Base-by-base conservation (phyloP, 2,113 vertebrate genomes). In the Tonatia bakeri region DNA sequence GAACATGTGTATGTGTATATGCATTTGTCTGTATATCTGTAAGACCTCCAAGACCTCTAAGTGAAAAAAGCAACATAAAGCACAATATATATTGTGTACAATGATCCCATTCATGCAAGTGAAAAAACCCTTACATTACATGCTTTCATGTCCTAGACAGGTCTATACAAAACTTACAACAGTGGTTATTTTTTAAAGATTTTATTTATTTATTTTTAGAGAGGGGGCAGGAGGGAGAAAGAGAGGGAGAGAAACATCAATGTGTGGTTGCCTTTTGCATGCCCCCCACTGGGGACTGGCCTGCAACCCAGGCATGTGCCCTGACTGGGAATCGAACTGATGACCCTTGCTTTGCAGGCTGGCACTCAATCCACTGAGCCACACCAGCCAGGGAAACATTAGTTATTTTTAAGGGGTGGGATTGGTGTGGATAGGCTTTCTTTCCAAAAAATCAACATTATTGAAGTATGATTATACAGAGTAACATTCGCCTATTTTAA, bases 61-160 rank as follows among this genome's bases (percentile, higher is more conserved):
- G 70, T 93, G n/a, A 89, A 81, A 86, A 90, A 61, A 52, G 7
- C 75, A 90, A 24, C 80, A 40, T 77, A 87, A 81, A 95, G 20
- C 20, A 76, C 67, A 93, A 36, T 45, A 87, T 54, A 43, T 95
- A 56, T 40, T 95, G 17, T 54, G 2, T 82, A 38, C 43, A 81
- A 59, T 54, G 5, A 86, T 86, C 43, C 59, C 38, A 67, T 79
- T 87, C 92, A 75, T 90, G 4, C 1, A 86, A 40, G 33, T 80
- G 20, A 61, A 87, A 59, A 94, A 40, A 4, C 1, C n/a, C 79
- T 92, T 79, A 64, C 61, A 67, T 85, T 59, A 43, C 31, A 69
- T 90, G 22, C 67, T 54, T 83, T 31, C 40, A 85, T 90, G 45
- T 89, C 72, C 43, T 76, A 70, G 65, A 79, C 10, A 94, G 33